Conservation (phyloP, 30 jellyfish, hydroid and myxozoan species). For the Hydractinia echinata region DNA sequence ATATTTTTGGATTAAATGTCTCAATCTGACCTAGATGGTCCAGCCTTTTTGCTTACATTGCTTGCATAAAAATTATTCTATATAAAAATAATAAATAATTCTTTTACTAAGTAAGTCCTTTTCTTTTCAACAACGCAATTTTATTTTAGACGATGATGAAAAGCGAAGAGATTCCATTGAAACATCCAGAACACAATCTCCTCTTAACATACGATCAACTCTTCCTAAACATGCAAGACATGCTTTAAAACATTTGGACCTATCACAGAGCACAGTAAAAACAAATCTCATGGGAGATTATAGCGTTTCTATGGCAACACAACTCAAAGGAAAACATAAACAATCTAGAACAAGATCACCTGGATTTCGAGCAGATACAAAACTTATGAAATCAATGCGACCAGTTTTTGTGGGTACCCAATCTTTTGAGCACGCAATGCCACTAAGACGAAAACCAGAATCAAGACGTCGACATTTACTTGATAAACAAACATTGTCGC, state of each 20-base stretch:
- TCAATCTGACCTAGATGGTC: too few species aligned
- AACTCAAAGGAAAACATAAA: too few species aligned
- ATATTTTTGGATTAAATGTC: too few species aligned
- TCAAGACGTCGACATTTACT: neutral
- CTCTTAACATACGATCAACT: neutral
- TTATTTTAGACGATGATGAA: slow-evolving; percentile 11
- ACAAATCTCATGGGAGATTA: too few species aligned
- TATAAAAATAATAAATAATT: too few species aligned
- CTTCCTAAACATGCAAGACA: neutral
- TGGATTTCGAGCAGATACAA: neutral
- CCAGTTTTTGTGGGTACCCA: slow-evolving; percentile 4
- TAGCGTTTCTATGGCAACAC: too few species aligned
- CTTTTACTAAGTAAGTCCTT: too few species aligned
- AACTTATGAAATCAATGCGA: neutral
- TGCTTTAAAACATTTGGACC: neutral
- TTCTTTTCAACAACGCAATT: too few species aligned
- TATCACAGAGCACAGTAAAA: too few species aligned
- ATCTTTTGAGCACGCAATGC: neutral
- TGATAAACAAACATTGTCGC: neutral
- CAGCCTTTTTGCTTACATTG: too few species aligned
- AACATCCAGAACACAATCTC: neutral
- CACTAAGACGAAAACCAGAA: neutral
- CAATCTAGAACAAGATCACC: neutral
- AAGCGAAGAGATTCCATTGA: slow-evolving; percentile 6
- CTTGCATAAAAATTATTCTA: too few species aligned